A percentile compares a stretch with the other conserved stretches of the same genome.
Evolutionary conservation across 2,113 vertebrate genomes (phyloP).

Genomic region (Hippocampus guttulatus): DNA sequence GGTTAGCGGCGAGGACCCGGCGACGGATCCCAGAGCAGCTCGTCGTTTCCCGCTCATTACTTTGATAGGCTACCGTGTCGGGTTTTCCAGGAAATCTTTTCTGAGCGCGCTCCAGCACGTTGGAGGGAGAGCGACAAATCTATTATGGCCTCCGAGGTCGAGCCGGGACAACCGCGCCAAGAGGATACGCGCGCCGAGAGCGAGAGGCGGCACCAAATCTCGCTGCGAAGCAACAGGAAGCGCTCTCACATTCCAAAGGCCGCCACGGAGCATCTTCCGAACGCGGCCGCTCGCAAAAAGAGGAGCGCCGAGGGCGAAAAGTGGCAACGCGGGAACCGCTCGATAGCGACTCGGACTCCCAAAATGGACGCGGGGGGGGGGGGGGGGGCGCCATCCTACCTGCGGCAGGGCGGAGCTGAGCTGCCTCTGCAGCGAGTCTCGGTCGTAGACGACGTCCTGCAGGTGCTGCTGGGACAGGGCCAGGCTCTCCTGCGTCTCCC

Average conservation of each 20-base stretch:
- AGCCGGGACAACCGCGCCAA: neutral
- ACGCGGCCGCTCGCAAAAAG: too few relatives aligned
- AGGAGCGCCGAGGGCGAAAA: neutral
- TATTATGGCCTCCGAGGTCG: neutral
- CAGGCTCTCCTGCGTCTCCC: constrained; percentile 97
- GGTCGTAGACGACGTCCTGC: constrained; percentile 95
- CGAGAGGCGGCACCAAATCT: too few relatives aligned
- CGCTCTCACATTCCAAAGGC: too few relatives aligned
- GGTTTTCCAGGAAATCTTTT: too few relatives aligned
- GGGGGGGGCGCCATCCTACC: constrained; percentile 64
- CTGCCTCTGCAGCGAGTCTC: constrained; percentile 94
- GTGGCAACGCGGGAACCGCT: too few relatives aligned
- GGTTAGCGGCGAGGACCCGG: neutral
- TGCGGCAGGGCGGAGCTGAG: constrained; percentile 96
- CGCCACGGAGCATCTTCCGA: too few relatives aligned
- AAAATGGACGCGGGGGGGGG: neutral
- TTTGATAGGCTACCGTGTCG: too few relatives aligned
- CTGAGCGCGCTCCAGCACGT: too few relatives aligned
- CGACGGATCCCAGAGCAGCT: constrained; percentile 26
- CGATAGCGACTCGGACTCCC: neutral
- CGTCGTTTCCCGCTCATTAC: neutral
- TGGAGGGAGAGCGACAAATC: too few relatives aligned
- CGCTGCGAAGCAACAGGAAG: too few relatives aligned
- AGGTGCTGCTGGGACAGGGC: constrained; percentile 91
- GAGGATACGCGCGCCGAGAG: too few relatives aligned